Percentiles rank a stretch among this genome's conserved stretches.
Evolutionary conservation across 1,140 invertebrate species (phyloP).

Genomic region (Drosophila mayri): DNA sequence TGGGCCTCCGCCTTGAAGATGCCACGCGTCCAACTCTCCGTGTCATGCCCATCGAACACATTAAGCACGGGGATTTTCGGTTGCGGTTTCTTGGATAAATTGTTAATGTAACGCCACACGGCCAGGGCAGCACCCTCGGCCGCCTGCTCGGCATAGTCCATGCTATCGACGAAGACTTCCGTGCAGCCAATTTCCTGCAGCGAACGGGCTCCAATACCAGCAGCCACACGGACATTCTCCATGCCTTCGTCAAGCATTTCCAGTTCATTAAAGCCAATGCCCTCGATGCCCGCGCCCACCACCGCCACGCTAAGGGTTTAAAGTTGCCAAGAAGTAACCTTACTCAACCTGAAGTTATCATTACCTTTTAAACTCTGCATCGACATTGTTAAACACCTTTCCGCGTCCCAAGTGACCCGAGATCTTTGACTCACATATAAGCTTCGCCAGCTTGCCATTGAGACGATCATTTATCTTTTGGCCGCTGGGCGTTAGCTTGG

Average conservation of each 20-base stretch:
- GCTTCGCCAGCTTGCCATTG: constrained; percentile 52
- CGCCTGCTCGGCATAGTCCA: constrained; percentile 89
- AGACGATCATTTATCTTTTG: constrained; percentile 73
- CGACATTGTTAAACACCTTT: constrained; percentile 88
- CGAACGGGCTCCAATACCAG: constrained; percentile 86
- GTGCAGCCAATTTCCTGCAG: constrained; percentile 86
- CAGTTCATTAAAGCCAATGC: constrained; percentile 87
- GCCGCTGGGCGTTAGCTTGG: constrained; percentile 59
- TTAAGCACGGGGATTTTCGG: constrained; percentile 85
- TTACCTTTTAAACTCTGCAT: constrained; percentile 85
- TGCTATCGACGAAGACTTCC: constrained; percentile 88
- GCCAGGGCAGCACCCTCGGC: constrained; percentile 85
- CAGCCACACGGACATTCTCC: constrained; percentile 84
- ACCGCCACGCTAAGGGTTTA: constrained; percentile 87
- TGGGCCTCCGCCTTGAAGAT: constrained; percentile 91
- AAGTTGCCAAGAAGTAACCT: too few relatives aligned
- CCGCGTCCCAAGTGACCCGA: constrained; percentile 85
- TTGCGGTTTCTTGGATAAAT: constrained; percentile 85
- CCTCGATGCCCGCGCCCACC: constrained; percentile 89
- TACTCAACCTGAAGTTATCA: too few relatives aligned
- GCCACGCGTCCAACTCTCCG: constrained; percentile 89
- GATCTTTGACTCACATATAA: constrained; percentile 65
- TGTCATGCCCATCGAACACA: constrained; percentile 82
- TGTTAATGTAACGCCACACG: constrained; percentile 88
- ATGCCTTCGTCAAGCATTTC: constrained; percentile 90